Percentiles rank a stretch among this genome's conserved stretches.
Evolutionary conservation across 2,113 vertebrate species (phyloP).

Genomic region (Pampusana beccarii): DNA sequence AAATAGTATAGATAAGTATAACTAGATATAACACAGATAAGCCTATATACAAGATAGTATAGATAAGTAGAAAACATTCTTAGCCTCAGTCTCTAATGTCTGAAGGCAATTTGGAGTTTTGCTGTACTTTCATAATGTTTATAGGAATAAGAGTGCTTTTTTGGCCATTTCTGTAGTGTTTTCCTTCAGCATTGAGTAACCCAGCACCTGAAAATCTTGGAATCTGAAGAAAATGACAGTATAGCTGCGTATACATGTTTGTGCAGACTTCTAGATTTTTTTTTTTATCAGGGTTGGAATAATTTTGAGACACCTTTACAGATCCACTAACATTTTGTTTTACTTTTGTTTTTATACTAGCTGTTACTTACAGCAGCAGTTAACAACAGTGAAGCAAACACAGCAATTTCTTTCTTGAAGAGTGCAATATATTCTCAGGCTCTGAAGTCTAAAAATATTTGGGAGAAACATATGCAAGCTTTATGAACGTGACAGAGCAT

Average conservation of each 20-base stretch:
- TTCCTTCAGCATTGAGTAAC: background rate
- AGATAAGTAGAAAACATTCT: background rate
- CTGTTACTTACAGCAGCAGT: background rate
- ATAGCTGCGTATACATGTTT: background rate
- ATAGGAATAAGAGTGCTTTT: background rate
- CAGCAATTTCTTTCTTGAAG: background rate
- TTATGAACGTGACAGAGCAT: background rate
- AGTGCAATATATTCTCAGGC: background rate
- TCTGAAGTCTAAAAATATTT: background rate
- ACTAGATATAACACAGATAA: background rate
- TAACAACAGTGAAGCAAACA: background rate
- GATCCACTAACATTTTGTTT: background rate
- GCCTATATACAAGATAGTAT: background rate
- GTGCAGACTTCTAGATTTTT: background rate
- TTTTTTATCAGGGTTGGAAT: background rate
- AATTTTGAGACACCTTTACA: background rate
- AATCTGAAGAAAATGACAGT: background rate
- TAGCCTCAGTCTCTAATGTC: background rate
- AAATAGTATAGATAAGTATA: background rate
- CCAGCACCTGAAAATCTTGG: background rate
- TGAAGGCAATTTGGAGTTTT: background rate
- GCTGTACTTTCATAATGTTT: background rate
- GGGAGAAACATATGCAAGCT: background rate
- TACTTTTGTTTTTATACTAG: background rate
- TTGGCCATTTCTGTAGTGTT: background rate